phyloP scores from a whole-genome alignment of 2,113 vertebrate genomes.

The Pogona vitticeps region DNA sequence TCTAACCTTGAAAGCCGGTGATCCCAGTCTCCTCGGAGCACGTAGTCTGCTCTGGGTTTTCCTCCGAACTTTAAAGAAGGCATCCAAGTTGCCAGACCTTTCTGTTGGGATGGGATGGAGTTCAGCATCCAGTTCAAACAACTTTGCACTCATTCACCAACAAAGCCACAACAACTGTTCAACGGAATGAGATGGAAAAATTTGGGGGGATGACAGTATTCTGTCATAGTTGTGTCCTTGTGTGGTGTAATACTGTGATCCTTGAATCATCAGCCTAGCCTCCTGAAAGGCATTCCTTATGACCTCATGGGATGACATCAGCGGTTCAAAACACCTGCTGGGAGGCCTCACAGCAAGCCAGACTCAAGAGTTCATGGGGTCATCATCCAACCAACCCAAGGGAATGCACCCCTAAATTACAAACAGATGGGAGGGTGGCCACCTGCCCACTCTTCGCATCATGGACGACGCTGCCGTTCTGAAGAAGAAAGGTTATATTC shows the following conservation, averaged over 20 bases:
- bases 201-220: neutral
- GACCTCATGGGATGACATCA: constrained; percentile 64
- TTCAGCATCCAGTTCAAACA: no score
- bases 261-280: neutral
- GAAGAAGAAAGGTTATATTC: constrained; percentile 69
- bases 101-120: no score
- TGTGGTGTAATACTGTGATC: neutral
- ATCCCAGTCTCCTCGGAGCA: no score
- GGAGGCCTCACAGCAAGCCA: constrained; percentile 29
- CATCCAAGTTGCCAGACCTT: no score
- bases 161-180: no score
- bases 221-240: neutral
- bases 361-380: constrained; percentile 47
- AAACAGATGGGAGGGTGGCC: constrained; percentile 13
- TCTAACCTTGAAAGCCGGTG: no score
- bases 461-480: constrained; percentile 61
- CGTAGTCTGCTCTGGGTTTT: no score
- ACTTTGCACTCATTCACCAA: no score
- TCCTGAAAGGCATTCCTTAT: constrained; percentile 48
- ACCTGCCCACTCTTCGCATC: neutral
- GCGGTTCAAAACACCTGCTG: constrained; percentile 45
- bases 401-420: constrained; percentile 41
- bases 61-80: no score
- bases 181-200: no score
- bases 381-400: constrained; percentile 35